Evolutionary conservation across 1,140 invertebrate species (phyloP), one percentile per base, ranked within the genome.

Genomic region (Ericerus pela): DNA sequence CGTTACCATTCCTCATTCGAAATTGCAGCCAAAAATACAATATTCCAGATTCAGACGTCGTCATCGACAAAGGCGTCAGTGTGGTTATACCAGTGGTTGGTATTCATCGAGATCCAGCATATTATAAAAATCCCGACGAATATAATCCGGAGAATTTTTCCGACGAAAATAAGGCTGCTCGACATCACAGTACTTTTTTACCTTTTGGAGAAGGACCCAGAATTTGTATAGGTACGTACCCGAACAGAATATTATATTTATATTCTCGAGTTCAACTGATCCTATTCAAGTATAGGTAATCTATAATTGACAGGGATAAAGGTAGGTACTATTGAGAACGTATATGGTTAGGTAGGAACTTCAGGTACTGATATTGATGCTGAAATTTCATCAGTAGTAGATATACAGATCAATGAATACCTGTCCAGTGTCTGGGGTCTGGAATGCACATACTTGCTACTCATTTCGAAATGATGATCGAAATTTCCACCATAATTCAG

Each of bases 161-260:
- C 33, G 53, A 59, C 0, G 65, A 70, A 47, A 64, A 68, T 28
- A 71, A 68, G 60, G 61, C 60, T 4, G 59, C 66, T n/a, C 64
- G 69, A 24, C 64, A 69, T 27, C 68, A 70, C 0, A 73, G 71
- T 59, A 62, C 71, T 1, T 82, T 69, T 61, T 59, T 78, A 53
- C 73, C 77, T 0, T 80, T 80, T 65, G 76, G 78, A 16, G 63
- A 64, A n/a, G 78, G 78, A 20, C 76, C 76, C 1, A 65, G 76
- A 60, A 72, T 71, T 58, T 79, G 77, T 61, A 68, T 78, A 43
- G 76, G 73, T 64, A 73, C 71, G 55, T 55, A 12, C 10, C 16
- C 8, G 2, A 51, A 33, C n/a, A n/a, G n/a, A 8, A 8, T 33
- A n/a, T n/a, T 33, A 10, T 10, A 33, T 10, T 33, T 33, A 33